A percentile compares a stretch with the other conserved stretches of the same genome.
Evolutionary conservation across 53 echinoderm and acorn worm genomes (phyloP).

Genomic region (Mesocentrotus franciscanus): DNA sequence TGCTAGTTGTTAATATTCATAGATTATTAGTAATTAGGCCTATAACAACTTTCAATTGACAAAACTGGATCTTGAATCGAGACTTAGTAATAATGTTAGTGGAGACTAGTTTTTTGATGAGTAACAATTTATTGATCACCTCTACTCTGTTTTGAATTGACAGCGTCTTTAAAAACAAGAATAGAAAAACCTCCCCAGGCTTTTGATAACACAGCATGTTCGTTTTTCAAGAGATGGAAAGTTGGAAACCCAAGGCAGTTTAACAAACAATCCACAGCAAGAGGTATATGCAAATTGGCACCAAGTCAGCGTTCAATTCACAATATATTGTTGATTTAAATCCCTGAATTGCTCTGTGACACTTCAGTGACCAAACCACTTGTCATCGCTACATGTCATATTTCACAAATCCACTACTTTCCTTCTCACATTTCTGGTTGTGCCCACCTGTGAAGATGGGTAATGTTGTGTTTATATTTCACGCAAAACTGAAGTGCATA

Average conservation of each 20-base stretch:
- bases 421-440: not conserved
- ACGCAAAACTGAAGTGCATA: not conserved
- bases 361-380: slow-evolving; percentile 29
- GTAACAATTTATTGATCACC: not conserved
- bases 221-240: not conserved
- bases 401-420: slow-evolving; percentile 13
- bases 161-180: not conserved
- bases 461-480: slow-evolving; percentile 32
- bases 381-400: slow-evolving; percentile 4
- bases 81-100: too few relatives aligned
- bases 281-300: not conserved
- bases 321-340: slow-evolving; percentile 38
- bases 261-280: slow-evolving; percentile 32
- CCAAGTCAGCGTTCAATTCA: slow-evolving; percentile 25
- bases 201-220: slow-evolving; percentile 4
- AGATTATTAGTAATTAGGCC: too few relatives aligned
- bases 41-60: too few relatives aligned
- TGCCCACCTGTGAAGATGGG: not conserved
- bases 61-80: too few relatives aligned
- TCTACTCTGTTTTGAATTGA: not conserved
- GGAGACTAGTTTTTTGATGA: not conserved
- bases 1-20: too few relatives aligned
- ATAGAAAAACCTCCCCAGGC: not conserved
- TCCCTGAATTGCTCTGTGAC: slow-evolving; percentile 25
- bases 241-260: not conserved